Evolutionary conservation across 2,113 vertebrate species (phyloP).

Genomic region (Dipodomys stephensi): DNA sequence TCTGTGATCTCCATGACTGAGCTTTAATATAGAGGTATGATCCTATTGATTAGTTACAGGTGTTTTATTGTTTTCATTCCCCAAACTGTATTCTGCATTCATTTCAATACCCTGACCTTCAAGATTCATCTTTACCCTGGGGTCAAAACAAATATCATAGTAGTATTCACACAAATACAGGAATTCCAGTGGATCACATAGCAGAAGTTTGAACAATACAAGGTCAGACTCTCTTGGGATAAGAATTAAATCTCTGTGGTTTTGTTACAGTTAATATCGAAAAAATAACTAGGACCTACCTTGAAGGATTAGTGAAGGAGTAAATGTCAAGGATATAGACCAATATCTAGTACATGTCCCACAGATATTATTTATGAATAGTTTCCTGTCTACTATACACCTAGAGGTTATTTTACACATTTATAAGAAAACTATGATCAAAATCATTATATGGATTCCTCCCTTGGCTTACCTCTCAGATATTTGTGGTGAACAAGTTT

Average conservation of each 20-base stretch:
- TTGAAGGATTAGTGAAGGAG: not conserved
- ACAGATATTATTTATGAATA: not conserved
- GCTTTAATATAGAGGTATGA: not conserved
- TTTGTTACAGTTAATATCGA: not conserved
- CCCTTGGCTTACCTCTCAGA: not conserved
- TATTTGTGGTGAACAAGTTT: not conserved
- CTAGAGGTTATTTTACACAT: not conserved
- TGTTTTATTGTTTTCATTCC: not conserved
- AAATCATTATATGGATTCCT: not conserved
- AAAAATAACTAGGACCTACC: not conserved
- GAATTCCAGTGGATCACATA: not conserved
- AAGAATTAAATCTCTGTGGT: not conserved
- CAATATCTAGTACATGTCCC: not conserved
- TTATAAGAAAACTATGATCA: not conserved
- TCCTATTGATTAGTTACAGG: not conserved
- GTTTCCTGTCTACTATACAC: not conserved
- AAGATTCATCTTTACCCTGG: not conserved
- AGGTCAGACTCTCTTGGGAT: not conserved
- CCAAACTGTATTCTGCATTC: not conserved
- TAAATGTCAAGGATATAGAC: not conserved
- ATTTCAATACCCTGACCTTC: constrained; percentile 28
- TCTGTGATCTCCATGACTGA: not conserved
- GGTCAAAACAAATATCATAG: not conserved
- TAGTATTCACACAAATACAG: not conserved
- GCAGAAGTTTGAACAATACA: not conserved